Base-by-base conservation (phyloP, 2,888 invertebrate genomes). In the Acholoe squamosa region DNA sequence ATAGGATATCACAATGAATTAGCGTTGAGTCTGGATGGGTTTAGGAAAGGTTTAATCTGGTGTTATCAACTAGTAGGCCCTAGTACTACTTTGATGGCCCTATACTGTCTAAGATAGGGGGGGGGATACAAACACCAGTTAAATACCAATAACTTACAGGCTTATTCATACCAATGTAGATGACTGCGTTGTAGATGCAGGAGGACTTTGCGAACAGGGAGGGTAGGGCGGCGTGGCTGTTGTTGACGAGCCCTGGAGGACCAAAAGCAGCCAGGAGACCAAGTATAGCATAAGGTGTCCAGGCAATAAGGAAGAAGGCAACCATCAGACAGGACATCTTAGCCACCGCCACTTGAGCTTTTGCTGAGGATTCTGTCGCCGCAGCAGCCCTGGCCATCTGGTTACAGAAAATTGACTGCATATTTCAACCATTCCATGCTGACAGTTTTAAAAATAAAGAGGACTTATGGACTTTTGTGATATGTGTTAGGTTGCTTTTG, bases 141-240 rank as follows among this genome's bases (percentile, higher is more conserved):
- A n/a, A n/a, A n/a, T n/a, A n/a, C n/a, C n/a, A 43, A 43, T 43
- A 43, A 43, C 71, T 71, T 71, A 90, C 90, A 16, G 43, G 22
- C n/a, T 84, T 90, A 34, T 90, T 90, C 67, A 90, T 84, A 31
- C 56, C 67, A 1, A 84, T 43, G 86, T 90, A 90, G 67, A 90
- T 90, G 34, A 90, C 25, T 16, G 90, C 71, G 86, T 90, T 90
- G 34, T 88, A 90, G 3, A 56, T 31, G 14, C 28, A 28, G 61
- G 76, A 51, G 16, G 77, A 56, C 71, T 90, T 90, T 67, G 90
- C 90, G 67, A 90, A 71, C 25, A 90, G 28, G 7, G 90, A 12
- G 3, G 90, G 90, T 19, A 88, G 52, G n/a, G 33, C 52, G 67
- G 33, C 67, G 3, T 28, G 51, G n/a, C 5, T 19, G 22, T 19